Base-by-base conservation (phyloP, 2,113 vertebrate species). In the Pachypanchax playfairii region DNA sequence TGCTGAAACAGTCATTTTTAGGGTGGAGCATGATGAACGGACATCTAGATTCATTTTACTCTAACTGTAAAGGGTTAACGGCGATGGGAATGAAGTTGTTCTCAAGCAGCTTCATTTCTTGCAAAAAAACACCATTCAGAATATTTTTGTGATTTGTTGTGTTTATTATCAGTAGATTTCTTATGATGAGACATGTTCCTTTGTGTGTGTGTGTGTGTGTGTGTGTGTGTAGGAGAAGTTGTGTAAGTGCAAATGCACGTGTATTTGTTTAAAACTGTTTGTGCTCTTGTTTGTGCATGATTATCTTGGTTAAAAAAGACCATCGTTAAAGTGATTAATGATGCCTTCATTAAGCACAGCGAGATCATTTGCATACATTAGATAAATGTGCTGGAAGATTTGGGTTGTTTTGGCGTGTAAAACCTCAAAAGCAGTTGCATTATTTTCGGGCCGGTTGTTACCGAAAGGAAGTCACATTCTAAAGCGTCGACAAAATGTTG, bases 311-410 rank as follows among this genome's bases (percentile, higher is more conserved):
- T 92, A 87, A 89, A 89, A 89, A 88, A 90, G 85, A 87, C 76
- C 88, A 88, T 91, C 86, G 84, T 88, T 87, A 91, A 84, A 72
- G 80, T 92, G 92, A 93, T 93, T 92, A 92, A 92, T 92, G 88
- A 84, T 53, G 80, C 86, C 88, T 88, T 91, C 89, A 90, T 92
- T 91, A 90, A 85, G 77, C 87, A 75, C 80, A 88, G 85, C 82
- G 25, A 85, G 86, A 90, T 89, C 75, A 91, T 92, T 93, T 91
- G 89, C 91, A 92, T 92, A 89, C 84, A 92, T 92, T 91, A 91
- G 84, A 90, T 65, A 75, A 87, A 85, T 83, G 83, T 85, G 65
- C 71, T 88, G 78, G 77, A 81, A 85, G 83, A 88, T 84, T 85
- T 78, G 71, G 55, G 53, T 82, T 70, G 81, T 79, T 82, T 84